These are phyloP conservation scores for Scaptomyza hsui DNA, from an alignment of 1,140 invertebrate genomes.

Conservation along the genomic window DNA sequence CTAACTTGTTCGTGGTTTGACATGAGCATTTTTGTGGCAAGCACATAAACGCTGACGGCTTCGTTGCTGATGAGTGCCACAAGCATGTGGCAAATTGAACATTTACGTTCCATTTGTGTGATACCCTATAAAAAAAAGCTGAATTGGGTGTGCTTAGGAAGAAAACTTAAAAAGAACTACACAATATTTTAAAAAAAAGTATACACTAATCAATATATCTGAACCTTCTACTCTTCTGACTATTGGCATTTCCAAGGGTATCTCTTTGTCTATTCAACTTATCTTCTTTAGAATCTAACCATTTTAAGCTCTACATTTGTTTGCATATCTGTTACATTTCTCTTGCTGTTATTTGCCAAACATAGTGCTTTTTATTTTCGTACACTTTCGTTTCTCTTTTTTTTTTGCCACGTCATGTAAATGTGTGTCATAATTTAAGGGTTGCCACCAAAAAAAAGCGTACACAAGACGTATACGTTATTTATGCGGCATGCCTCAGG, in stretches of 20 bases:
- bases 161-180: background rate
- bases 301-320: slow-evolving; percentile 9
- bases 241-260: background rate
- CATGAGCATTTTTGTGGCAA: background rate
- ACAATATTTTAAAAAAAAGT: background rate
- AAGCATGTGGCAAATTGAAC: slow-evolving; percentile 40
- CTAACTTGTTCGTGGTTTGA: background rate
- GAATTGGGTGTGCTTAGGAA: background rate
- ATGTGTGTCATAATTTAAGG: slow-evolving; percentile 34
- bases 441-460: slow-evolving; percentile 1
- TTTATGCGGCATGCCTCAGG: slow-evolving; percentile 21
- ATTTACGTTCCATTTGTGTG: slow-evolving; percentile 27
- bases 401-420: slow-evolving; percentile 33
- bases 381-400: background rate
- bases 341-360: slow-evolving; percentile 11
- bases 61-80: slow-evolving; percentile 11
- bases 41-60: slow-evolving; percentile 2
- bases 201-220: no score
- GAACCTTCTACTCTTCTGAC: no score
- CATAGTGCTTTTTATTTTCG: slow-evolving; percentile 20
- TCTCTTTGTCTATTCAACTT: background rate
- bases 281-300: background rate
- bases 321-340: slow-evolving; percentile 18
- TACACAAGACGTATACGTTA: slow-evolving; percentile 36
- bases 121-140: background rate